Evolutionary conservation across 1,140 invertebrate genomes (phyloP).

Genomic region (Catajapyx aquilonaris): DNA sequence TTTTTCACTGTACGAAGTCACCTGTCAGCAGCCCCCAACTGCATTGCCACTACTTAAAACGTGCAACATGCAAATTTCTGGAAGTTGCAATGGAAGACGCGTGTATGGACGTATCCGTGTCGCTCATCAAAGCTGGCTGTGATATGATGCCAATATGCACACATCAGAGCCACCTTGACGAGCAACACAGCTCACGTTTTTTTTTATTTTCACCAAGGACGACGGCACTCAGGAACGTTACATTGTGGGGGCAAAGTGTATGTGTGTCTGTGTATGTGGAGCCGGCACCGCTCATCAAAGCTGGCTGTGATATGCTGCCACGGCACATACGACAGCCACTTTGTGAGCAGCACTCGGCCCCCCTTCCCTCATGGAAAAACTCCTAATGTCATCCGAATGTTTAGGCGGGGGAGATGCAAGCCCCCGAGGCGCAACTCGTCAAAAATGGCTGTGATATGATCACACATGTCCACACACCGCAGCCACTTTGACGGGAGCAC

Average conservation of each 20-base stretch:
- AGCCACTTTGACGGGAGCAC: conserved; percentile 54
- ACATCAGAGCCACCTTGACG: too few relatives aligned
- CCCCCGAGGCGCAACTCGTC: conserved; percentile 41
- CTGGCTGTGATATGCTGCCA: conserved; percentile 68
- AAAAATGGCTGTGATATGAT: conserved; percentile 79
- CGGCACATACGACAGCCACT: conserved; percentile 55
- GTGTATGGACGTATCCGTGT: conserved; percentile 15
- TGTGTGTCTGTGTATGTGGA: too few relatives aligned
- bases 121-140: conserved; percentile 87
- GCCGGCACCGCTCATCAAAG: conserved; percentile 65
- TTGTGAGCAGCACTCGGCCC: conserved; percentile 28
- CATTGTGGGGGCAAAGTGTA: too few relatives aligned
- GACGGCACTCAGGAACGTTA: too few relatives aligned
- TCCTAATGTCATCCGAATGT: not conserved
- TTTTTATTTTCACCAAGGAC: too few relatives aligned
- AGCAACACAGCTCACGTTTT: too few relatives aligned
- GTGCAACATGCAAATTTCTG: too few relatives aligned
- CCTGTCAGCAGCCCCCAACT: too few relatives aligned
- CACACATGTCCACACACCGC: conserved; percentile 42
- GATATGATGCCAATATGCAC: conserved; percentile 41
- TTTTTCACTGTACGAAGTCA: too few relatives aligned
- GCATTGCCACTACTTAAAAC: too few relatives aligned
- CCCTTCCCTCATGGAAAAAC: not conserved
- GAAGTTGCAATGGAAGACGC: too few relatives aligned
- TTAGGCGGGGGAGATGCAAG: conserved; percentile 2